Conservation (phyloP, 23 tunicate species). For the Trididemnum miniatum region DNA sequence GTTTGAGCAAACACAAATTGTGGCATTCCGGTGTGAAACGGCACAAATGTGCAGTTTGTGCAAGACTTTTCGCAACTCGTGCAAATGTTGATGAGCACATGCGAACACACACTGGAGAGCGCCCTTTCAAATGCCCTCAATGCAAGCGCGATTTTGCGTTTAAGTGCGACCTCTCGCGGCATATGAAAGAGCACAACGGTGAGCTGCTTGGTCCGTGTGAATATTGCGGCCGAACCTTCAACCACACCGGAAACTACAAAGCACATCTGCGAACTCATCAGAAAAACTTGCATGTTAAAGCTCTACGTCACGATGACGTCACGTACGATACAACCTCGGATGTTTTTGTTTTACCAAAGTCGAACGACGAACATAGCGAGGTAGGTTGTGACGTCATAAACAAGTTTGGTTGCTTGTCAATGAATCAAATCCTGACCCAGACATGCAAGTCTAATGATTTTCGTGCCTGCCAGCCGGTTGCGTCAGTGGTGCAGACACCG, state of each 20-base stretch:
- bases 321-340: too few relatives aligned
- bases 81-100: conserved; percentile 66
- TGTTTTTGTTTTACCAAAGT: too few relatives aligned
- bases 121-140: conserved; percentile 53
- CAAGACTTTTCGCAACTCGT: conserved; percentile 34
- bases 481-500: too few relatives aligned
- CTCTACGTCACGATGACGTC: too few relatives aligned
- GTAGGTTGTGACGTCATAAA: too few relatives aligned
- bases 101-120: conserved; percentile 73
- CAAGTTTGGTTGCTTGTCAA: too few relatives aligned
- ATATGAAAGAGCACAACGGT: conserved; percentile 62
- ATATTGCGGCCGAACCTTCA: conserved; percentile 58
- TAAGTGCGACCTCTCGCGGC: conserved; percentile 66
- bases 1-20: conserved; percentile 58
- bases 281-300: too few relatives aligned
- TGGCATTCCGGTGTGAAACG: conserved; percentile 80
- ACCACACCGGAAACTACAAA: conserved; percentile 60
- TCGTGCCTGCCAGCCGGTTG: too few relatives aligned
- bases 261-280: conserved; percentile 54
- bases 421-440: too few relatives aligned
- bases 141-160: conserved; percentile 55
- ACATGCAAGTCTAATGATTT: too few relatives aligned
- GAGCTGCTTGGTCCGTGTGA: conserved; percentile 69
- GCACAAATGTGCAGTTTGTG: conserved; percentile 53
- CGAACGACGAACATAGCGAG: too few relatives aligned